Evolutionary conservation across 2,797 vertebrate species (phyloP), one percentile per base, ranked within the genome.

Genomic region (Ptychobarbus kaznakovi): DNA sequence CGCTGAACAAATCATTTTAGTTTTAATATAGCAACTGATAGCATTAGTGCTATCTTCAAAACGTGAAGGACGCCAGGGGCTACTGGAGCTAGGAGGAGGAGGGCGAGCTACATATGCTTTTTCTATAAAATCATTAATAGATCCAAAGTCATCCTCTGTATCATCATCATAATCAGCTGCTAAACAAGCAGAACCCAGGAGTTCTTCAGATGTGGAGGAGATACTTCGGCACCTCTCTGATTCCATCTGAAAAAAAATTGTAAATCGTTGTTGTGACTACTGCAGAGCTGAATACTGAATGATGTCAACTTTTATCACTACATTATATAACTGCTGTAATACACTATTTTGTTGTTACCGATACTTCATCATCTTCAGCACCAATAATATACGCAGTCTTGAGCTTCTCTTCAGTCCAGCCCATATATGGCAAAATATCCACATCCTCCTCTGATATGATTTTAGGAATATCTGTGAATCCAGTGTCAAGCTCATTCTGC

Each of bases 401-500:
- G 4, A 49, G 22, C 2, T 80, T 28, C 4, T 49, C 68, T n/a
- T 69, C 42, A 0, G 66, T 86, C 96, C 96, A 97, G 84, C 78
- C 86, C 75, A 97, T 86, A 42, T 96, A 97, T 0, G 96, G 93
- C 40, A 98, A 92, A 90, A 97, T 90, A 89, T 97, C 97, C 74
- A 97, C 94, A 86, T 97, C 94, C 90, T 96, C 96, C 78, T 95
- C 91, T 53, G 93, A 89, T 40, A 97, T 90, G 80, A 97, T 83
- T 90, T 95, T 93, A 61, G 89, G 89, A 85, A 96, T 86, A 89
- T 96, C 92, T 69, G 95, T 95, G 90, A 90, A 88, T 38, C 92
- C 89, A 38, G 85, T 22, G 4, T 90, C 90, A 72, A 84, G 82
- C 87, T 92, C 89, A 9, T 91, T 81, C 3, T 90, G 69, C 84